Base-by-base conservation (phyloP, 2,797 vertebrate species). In the Callimico goeldii region DNA sequence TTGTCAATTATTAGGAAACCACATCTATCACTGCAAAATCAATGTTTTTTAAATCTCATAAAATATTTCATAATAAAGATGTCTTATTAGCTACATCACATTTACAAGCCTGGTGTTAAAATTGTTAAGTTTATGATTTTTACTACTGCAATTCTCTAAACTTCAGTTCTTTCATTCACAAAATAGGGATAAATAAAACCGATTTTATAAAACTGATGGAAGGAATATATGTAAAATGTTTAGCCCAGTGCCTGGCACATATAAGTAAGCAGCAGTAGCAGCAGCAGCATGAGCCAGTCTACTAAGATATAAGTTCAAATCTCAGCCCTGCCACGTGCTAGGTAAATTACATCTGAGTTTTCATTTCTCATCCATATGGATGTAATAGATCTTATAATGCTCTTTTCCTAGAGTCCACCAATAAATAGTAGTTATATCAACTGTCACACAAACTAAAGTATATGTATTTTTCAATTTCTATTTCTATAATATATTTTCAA, bases 51-150 rank as follows among this genome's bases (percentile, higher is more conserved):
- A 95, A 91, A 95, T 67, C 4, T 28, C 76, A 93, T 82, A 85
- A 96, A 98, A 97, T 96, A 97, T 97, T 96, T 96, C 96, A 95
- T 41, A 36, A 95, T 94, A 92, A 98, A 82, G 17, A 20, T 52
- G 55, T 39, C 52, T 96, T 70, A 84, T 98, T 95, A 96, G 98
- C 98, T 98, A 97, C 98, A 98, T 93, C 97, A 98, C 97, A 98
- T 98, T 98, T 98, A 95, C 96, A 98, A 98, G 96, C 92, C 94
- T 96, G 88, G 91, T 93, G 98, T 97, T 98, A 98, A 97, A 97
- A 92, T 98, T 98, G 98, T 97, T 98, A 98, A 98, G 97, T 98
- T 98, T 98, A 98, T 72, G 39, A 50, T 73, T 88, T 81, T 88
- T 86, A 50, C 13, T 80, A 50, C 43, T 95, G 55, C 8, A 95